A percentile compares a stretch with the other conserved stretches of the same genome.
Conservation (phyloP, 2,888 invertebrate species). For the Dryococelus australis region DNA sequence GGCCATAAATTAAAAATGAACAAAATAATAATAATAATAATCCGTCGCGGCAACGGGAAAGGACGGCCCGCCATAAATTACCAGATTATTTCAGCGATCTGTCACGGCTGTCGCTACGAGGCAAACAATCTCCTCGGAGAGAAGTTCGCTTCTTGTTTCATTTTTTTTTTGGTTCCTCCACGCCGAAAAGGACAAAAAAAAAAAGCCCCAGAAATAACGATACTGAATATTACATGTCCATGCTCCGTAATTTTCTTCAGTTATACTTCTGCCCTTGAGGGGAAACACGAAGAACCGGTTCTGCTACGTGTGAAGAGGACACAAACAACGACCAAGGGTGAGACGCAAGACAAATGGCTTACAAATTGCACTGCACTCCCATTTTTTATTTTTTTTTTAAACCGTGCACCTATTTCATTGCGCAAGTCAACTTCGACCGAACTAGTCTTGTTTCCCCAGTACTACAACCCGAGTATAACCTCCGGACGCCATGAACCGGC, state of each 20-base stretch:
- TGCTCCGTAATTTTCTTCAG: neutral
- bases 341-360: too few relatives aligned
- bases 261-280: neutral
- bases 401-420: too few relatives aligned
- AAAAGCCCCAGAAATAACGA: neutral
- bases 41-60: neutral
- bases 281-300: neutral
- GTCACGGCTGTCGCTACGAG: conserved; percentile 5
- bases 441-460: too few relatives aligned
- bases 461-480: too few relatives aligned
- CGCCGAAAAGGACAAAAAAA: neutral
- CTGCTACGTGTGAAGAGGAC: neutral
- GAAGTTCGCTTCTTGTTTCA: neutral
- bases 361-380: too few relatives aligned
- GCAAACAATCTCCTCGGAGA: neutral
- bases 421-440: too few relatives aligned
- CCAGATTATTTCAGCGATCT: neutral
- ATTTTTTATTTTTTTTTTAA: too few relatives aligned
- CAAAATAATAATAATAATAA: neutral
- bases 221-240: neutral
- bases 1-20: neutral
- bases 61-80: neutral
- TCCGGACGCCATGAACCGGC: too few relatives aligned
- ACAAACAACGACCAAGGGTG: too few relatives aligned
- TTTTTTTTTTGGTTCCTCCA: neutral